Conservation (phyloP, 1,140 invertebrate genomes). For the Pissodes strobi region DNA sequence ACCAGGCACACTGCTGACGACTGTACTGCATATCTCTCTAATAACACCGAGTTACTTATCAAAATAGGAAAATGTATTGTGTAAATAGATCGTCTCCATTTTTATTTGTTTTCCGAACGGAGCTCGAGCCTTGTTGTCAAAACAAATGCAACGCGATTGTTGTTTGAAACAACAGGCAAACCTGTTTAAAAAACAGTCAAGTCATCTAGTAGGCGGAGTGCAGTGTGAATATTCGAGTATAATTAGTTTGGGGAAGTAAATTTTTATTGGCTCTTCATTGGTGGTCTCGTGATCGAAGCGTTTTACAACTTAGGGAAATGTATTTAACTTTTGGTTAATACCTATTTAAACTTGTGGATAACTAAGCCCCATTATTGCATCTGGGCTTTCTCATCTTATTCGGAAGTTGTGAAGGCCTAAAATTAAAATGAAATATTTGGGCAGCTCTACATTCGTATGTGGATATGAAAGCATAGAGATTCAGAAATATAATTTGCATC, state of each 20-base stretch:
- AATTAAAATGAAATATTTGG: too few species aligned
- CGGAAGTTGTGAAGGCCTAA: too few species aligned
- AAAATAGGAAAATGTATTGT: conserved; percentile 10
- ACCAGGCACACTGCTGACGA: too few species aligned
- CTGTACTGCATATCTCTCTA: too few species aligned
- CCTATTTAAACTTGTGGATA: too few species aligned
- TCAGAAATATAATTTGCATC: too few species aligned
- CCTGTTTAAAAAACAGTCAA: conserved; percentile 7
- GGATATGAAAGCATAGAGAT: too few species aligned
- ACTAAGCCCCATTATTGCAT: too few species aligned
- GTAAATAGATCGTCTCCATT: conserved; percentile 7
- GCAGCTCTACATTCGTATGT: too few species aligned
- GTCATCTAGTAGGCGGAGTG: conserved; percentile 3
- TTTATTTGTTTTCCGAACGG: conserved; percentile 7
- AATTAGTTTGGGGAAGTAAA: neutral
- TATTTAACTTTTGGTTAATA: too few species aligned
- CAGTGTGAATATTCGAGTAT: neutral
- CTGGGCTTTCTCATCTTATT: too few species aligned
- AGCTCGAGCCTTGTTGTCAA: neutral
- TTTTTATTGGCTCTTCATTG: neutral
- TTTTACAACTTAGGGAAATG: too few species aligned
- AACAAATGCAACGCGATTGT: conserved; percentile 8
- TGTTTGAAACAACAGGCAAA: conserved; percentile 6
- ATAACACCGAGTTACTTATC: conserved; percentile 5
- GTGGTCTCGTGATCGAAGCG: neutral